These are phyloP conservation scores for Heliocidaris tuberculata DNA, from an alignment of 35 echinoderm and acorn worm genomes.

Conservation along the genomic window DNA sequence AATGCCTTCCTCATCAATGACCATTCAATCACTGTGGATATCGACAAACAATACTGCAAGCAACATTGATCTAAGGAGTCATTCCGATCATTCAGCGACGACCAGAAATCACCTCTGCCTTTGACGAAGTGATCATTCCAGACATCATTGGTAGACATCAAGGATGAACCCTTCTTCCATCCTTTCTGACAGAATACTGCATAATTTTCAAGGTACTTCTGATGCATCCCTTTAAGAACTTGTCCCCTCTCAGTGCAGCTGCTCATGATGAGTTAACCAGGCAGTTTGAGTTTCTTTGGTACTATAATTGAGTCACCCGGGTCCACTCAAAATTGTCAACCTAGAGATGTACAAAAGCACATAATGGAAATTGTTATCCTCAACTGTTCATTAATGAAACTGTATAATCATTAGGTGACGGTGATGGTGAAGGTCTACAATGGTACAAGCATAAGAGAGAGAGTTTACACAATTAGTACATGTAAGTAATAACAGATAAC, in stretches of 20 bases:
- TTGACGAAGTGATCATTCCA: background rate
- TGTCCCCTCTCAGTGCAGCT: background rate
- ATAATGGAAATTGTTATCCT: background rate
- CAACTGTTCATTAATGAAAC: too few species aligned
- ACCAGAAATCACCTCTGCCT: background rate
- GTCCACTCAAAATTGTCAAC: slow-evolving; percentile 96
- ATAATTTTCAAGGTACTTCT: slow-evolving; percentile 11
- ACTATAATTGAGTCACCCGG: slow-evolving; percentile 78
- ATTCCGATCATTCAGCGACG: background rate
- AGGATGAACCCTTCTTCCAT: background rate
- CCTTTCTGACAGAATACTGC: slow-evolving; percentile 10
- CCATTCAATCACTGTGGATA: background rate
- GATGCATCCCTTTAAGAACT: background rate
- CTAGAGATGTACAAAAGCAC: slow-evolving; percentile 19
- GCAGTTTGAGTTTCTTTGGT: background rate
- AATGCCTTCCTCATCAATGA: background rate
- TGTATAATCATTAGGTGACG: too few species aligned
- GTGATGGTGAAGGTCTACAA: too few species aligned
- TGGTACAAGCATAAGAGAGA: too few species aligned
- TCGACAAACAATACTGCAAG: background rate
- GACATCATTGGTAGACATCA: background rate
- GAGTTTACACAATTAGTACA: too few species aligned
- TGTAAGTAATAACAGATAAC: too few species aligned
- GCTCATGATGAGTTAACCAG: background rate
- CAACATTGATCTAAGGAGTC: background rate